These are phyloP conservation scores for Telmatochromis bifrenatus DNA, from an alignment of 2,113 vertebrate species.

Conservation along the genomic window DNA sequence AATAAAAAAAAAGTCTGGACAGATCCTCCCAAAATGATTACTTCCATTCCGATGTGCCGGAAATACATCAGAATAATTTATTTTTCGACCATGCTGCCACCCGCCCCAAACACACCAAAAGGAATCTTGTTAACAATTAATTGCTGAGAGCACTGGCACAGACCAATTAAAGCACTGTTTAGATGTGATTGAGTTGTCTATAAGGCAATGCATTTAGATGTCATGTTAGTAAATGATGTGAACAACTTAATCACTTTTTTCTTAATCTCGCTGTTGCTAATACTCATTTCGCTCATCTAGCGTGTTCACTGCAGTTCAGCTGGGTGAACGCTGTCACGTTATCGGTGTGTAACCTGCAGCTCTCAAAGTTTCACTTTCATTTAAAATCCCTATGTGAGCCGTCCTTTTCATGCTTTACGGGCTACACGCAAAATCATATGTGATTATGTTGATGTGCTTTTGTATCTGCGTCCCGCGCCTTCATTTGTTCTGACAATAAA, in stretches of 20 bases:
- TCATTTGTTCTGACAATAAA: neutral
- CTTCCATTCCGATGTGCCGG: accelerated
- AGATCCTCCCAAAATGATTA: accelerated
- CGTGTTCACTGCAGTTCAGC: neutral
- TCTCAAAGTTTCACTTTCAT: neutral
- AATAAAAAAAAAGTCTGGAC: neutral
- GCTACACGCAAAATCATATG: neutral
- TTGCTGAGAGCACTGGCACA: neutral
- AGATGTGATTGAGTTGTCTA: neutral
- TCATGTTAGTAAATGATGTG: neutral
- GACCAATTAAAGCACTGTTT: neutral
- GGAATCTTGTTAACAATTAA: neutral
- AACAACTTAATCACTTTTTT: constrained; percentile 10
- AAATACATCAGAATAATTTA: neutral
- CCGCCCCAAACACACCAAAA: neutral
- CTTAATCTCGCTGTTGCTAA: neutral
- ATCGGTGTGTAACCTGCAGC: neutral
- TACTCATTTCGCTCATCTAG: neutral
- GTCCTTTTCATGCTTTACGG: neutral
- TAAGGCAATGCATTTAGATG: neutral
- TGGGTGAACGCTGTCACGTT: neutral
- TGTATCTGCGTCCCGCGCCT: neutral
- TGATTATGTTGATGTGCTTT: neutral
- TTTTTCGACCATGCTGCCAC: neutral
- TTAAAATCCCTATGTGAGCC: neutral